These are phyloP conservation scores for Isichthys henryi DNA, from an alignment of 2,113 vertebrate species.

Conservation along the genomic window DNA sequence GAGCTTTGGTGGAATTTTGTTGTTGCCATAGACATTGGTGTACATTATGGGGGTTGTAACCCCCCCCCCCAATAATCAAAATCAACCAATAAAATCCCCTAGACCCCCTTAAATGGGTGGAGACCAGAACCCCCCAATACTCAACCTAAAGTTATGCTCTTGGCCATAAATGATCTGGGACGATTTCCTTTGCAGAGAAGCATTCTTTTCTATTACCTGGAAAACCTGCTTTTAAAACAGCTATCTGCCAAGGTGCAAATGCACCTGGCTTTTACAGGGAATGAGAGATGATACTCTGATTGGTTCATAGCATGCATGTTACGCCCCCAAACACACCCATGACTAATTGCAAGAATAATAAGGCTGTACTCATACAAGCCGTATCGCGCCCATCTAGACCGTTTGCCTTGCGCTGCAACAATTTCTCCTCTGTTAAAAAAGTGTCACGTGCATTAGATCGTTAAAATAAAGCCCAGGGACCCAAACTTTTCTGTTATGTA, in stretches of 20 bases:
- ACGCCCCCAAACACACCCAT: neutral
- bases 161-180: neutral
- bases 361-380: neutral
- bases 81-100: neutral
- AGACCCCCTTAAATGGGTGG: neutral
- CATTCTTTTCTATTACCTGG: neutral
- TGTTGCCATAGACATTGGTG: neutral
- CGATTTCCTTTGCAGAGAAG: neutral
- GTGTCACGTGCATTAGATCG: neutral
- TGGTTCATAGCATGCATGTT: neutral
- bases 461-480: neutral
- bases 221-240: neutral
- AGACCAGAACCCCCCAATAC: neutral
- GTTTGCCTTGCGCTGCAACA: neutral
- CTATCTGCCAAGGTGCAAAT: neutral
- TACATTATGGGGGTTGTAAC: neutral
- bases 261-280: neutral
- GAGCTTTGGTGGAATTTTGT: neutral
- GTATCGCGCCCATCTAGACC: neutral
- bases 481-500: neutral
- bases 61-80: neutral
- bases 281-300: neutral
- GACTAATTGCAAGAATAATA: neutral
- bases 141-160: neutral
- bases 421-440: neutral